These are phyloP conservation scores for Tupaia chinensis DNA, from an alignment of 2,113 vertebrate species.

Conservation along the genomic window DNA sequence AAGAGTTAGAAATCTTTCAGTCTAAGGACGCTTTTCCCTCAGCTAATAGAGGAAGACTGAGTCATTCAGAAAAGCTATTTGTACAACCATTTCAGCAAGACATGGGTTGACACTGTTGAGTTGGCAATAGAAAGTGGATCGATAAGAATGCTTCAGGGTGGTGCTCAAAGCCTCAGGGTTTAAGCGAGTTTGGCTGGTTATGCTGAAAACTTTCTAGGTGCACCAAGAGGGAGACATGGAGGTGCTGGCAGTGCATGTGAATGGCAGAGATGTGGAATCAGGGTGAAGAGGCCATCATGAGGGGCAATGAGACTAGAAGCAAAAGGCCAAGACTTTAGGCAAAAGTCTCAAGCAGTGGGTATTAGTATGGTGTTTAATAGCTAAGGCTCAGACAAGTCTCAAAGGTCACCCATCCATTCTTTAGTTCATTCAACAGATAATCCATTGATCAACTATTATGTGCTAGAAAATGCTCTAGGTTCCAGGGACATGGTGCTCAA, in stretches of 20 bases:
- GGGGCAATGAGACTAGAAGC: neutral
- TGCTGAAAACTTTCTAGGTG: neutral
- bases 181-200: neutral
- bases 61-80: neutral
- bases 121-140: neutral
- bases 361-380: neutral
- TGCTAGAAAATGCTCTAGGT: neutral
- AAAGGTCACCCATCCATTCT: neutral
- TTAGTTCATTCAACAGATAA: neutral
- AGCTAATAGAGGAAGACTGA: neutral
- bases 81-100: rapidly evolving
- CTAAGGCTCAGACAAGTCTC: neutral
- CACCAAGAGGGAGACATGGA: no score
- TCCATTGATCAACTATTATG: neutral
- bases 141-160: neutral
- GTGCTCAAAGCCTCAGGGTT: neutral
- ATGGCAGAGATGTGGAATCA: neutral
- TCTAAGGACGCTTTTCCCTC: neutral
- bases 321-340: neutral
- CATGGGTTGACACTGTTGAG: neutral
- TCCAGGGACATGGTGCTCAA: neutral
- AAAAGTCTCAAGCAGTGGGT: neutral
- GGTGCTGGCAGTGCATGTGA: neutral
- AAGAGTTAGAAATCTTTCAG: neutral
- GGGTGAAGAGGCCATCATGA: neutral